Evolutionary conservation across 2,113 vertebrate genomes (phyloP), one percentile per base, ranked within the genome.

Genomic region (Phaethornis superciliosus): DNA sequence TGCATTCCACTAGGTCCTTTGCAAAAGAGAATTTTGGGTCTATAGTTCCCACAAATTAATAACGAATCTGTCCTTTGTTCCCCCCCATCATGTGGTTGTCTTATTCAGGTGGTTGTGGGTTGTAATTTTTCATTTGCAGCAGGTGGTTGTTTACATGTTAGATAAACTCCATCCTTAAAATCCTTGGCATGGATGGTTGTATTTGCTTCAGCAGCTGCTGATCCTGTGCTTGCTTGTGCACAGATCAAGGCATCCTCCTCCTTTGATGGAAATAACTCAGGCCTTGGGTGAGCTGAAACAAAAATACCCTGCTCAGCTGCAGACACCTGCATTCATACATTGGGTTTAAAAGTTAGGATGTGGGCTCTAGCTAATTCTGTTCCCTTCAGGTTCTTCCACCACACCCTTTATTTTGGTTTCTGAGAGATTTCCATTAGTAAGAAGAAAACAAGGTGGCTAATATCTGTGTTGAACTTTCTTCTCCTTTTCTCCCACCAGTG

Each of bases 91-190:
- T 81, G 79, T 95, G 89, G 86, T 95, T 97, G 85, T 88, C 94
- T 97, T 96, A 95, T 94, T 98, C 96, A 96, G 97, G 97, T 97
- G 95, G 96, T 67, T 95, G 91, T 95, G 93, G 96, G 90, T 96
- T 96, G 93, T 94, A 90, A 95, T 96, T 97, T 97, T 93, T 95
- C 92, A 95, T 96, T 91, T 91, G 79, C 91, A 96, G 88, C 96
- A 93, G 96, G 97, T 97, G 95, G 77, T 94, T 97, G 96, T 97
- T 96, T 94, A 94, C 91, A 56, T 78, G 96, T 95, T 96, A 97
- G 97, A 94, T 94, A 97, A 96, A 94, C 86, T 94, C 91, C 90
- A 85, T 96, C 95, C 94, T 95, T 47, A 85, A 88, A 70, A 5
- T 83, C 85, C 85, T 82, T 94, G 97, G 94, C 93, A 91, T 94